Evolutionary conservation across 2,113 vertebrate species (phyloP), one percentile per base, ranked within the genome.

Genomic region (Esox niger): DNA sequence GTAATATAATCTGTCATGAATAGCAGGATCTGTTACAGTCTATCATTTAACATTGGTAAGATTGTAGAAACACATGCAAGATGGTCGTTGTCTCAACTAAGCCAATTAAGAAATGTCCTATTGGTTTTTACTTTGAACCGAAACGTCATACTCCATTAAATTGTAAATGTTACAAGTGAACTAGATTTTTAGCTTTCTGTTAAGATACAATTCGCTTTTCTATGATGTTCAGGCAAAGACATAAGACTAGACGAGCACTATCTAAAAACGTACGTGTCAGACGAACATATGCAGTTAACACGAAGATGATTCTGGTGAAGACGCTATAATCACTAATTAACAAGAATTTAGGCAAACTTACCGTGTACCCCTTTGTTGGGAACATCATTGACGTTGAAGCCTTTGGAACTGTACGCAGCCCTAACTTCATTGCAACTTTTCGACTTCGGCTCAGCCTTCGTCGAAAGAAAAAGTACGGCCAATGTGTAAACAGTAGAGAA

Each of bases 401-500:
- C 95, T 71, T 94, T 94, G 79, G 94, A 94, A 76, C 90, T 93
- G 87, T 94, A 96, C 15, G 93, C 92, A 30, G 77, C 88, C 11
- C 88, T 87, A 30, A 98, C 94, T 79, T 96, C 94, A 68, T 93
- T 92, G 79, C 95, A 97, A 92, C 93, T 97, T 80, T 89, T 93
- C 62, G 89, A 87, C 86, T 93, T 93, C 71, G 87, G 89, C 80
- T 95, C 93, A 57, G 92, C 90, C n/a, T 88, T 84, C 63, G 79
- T 86, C 54, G 83, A 86, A 26, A 78, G 78, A 29, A 79, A 82
- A 81, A 91, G 78, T 76, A 86, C 79, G 1, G 86, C 86, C 61
- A 93, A 85, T n/a, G 90, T 61, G 87, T 87, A 89, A 9, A 89
- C 72, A 0, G 92, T 79, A 70, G 85, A 83, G 68, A 92, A 80